Evolutionary conservation across 2,113 vertebrate genomes (phyloP).

Genomic region (Prunella himalayana): DNA sequence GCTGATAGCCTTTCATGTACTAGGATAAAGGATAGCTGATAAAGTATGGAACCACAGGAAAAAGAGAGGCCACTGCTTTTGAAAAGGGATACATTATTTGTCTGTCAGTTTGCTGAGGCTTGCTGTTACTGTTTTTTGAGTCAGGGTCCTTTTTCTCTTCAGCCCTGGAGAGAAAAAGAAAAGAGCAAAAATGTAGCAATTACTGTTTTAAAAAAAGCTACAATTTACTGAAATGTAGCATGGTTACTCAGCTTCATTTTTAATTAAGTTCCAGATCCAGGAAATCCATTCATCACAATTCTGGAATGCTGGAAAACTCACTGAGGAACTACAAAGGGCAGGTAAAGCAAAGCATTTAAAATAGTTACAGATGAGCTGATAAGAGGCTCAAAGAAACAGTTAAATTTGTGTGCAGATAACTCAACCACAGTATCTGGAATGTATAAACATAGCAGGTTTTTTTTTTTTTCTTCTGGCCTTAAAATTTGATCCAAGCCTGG

Average conservation of each 20-base stretch:
- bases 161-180: neutral
- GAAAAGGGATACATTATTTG: neutral
- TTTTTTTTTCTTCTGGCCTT: conserved; percentile 59
- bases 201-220: neutral
- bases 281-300: conserved; percentile 53
- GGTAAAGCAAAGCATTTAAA: conserved; percentile 64
- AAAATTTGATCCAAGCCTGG: conserved; percentile 82
- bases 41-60: neutral
- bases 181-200: neutral
- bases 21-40: neutral
- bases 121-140: neutral
- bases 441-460: conserved; percentile 67
- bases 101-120: neutral
- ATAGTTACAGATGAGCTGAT: conserved; percentile 60
- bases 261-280: conserved; percentile 58
- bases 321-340: conserved; percentile 57
- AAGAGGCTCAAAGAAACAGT: conserved; percentile 71
- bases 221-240: neutral
- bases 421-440: conserved; percentile 72
- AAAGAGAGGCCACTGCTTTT: neutral
- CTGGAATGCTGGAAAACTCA: conserved; percentile 42
- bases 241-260: conserved; percentile 7
- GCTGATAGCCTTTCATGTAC: neutral
- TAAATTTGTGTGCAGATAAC: conserved; percentile 68
- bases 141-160: neutral